phyloP scores from a whole-genome alignment of 2,797 vertebrate species.

The Sphenodon punctatus region DNA sequence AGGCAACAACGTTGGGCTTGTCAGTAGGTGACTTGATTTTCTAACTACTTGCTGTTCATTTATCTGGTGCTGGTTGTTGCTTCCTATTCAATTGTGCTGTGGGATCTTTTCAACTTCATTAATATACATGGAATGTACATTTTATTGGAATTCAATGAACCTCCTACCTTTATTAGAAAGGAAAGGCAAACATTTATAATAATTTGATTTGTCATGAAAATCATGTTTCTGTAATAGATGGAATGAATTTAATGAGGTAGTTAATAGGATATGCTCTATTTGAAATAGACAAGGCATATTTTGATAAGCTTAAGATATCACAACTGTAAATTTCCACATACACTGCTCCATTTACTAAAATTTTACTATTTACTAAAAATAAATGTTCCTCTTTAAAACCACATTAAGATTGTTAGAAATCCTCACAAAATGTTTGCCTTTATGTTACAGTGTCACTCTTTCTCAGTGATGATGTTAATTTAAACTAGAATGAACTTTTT shows the following conservation, averaged over 20 bases:
- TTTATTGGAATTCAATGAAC: background rate
- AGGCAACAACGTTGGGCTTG: background rate
- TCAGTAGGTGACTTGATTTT: background rate
- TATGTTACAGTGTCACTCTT: background rate
- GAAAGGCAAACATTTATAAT: slow-evolving; percentile 33
- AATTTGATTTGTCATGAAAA: slow-evolving; percentile 39
- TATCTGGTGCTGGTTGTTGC: background rate
- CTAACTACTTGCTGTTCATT: background rate
- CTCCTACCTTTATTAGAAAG: slow-evolving; percentile 1
- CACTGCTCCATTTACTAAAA: slow-evolving; percentile 42
- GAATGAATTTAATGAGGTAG: slow-evolving; percentile 42
- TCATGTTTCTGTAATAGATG: slow-evolving; percentile 4
- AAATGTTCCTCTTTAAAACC: slow-evolving; percentile 40
- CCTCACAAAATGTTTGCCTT: background rate
- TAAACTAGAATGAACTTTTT: slow-evolving; percentile 3
- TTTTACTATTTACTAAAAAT: slow-evolving; percentile 44
- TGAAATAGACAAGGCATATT: slow-evolving; percentile 7
- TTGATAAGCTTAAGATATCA: slow-evolving; percentile 33
- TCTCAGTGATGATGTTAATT: slow-evolving; percentile 21
- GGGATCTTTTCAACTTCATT: background rate
- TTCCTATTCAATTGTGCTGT: background rate
- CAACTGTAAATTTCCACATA: slow-evolving; percentile 25
- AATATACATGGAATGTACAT: background rate
- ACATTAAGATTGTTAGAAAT: background rate
- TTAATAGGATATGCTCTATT: slow-evolving; percentile 13